Evolutionary conservation across 2,888 invertebrate species (phyloP).

Genomic region (Agriopis marginaria): DNA sequence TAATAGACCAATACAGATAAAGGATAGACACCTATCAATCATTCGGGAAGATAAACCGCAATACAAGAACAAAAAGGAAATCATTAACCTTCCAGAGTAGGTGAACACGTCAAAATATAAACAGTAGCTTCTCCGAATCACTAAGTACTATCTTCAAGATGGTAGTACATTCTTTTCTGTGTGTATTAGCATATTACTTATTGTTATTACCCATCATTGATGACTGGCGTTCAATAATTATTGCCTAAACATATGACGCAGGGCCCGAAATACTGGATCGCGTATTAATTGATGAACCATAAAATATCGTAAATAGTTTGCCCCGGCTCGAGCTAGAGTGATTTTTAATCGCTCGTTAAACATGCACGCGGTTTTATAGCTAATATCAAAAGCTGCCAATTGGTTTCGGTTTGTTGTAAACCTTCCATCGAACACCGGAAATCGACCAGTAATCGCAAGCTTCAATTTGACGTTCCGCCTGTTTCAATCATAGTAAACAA

Average conservation of each 20-base stretch:
- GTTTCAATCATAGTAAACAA: conserved; percentile 38
- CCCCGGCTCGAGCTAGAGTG: conserved; percentile 54
- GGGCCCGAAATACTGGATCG: conserved; percentile 51
- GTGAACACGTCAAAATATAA: conserved; percentile 32
- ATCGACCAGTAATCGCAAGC: conserved; percentile 35
- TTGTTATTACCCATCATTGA: conserved; percentile 41
- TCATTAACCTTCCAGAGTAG: conserved; percentile 24
- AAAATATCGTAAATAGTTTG: conserved; percentile 58
- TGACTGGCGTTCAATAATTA: conserved; percentile 42
- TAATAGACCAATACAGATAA: conserved; percentile 14
- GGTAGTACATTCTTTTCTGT: not conserved
- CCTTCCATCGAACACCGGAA: conserved; percentile 39
- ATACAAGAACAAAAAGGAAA: conserved; percentile 27
- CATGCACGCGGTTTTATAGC: conserved; percentile 53
- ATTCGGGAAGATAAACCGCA: conserved; percentile 29
- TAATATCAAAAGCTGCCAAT: conserved; percentile 46
- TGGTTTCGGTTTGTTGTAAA: conserved; percentile 45
- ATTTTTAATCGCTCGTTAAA: conserved; percentile 68
- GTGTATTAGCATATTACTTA: conserved; percentile 28
- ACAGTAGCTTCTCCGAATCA: conserved; percentile 21
- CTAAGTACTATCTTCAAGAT: conserved; percentile 9
- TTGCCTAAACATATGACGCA: conserved; percentile 43
- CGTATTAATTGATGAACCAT: conserved; percentile 62
- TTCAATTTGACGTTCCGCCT: conserved; percentile 28
- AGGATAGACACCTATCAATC: conserved; percentile 30